Base-by-base conservation (phyloP, 2,888 invertebrate species). In the Eristalis arbustorum region DNA sequence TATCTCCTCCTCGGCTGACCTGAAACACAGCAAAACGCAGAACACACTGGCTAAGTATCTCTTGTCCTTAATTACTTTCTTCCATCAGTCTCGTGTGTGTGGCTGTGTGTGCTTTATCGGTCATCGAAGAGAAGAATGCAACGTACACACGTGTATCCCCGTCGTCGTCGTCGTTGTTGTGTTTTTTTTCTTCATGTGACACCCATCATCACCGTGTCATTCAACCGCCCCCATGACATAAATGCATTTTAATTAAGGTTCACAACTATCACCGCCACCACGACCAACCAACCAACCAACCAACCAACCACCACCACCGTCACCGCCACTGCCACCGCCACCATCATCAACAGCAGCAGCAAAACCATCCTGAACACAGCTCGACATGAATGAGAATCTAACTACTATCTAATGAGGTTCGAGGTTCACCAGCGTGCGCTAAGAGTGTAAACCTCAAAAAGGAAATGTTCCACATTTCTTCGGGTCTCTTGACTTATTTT, bases 241-340 rank as follows among this genome's bases (percentile, higher is more conserved):
- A 87, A 87, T 87, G 87, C 87, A 87, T 87, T 87, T 87, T 87
- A 87, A 87, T 87, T 87, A 87, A 78, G 78, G 71, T 62, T 78
- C 82, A 74, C 49, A 49, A 49, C 49, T 49, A 49, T 49, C 49
- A 49, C 18, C 49, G 18, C 49, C 49, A 49, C 49, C 42, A 66
- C 42, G n/a, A 66, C 73, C 22, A 66, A 56, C 59, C 59, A n/a
- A 57, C 42, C 69, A 71, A 66, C 73, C 22, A 66, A 66, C 73
- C 22, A 66, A 56, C 59, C 59, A n/a, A 57, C 42, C 69, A 71
- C 84, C 37, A 69, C 62, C 73, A 37, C 62, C 56, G 6, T 18
- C 18, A 49, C 8, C 18, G 8, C 8, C 49, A 18, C 18, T 71
- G 5, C 66, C 63, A 69, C 64, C 28, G 57, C 71, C 62, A 63